Base-by-base conservation (phyloP, 2,888 invertebrate genomes). In the Lasioglossum calceatum region DNA sequence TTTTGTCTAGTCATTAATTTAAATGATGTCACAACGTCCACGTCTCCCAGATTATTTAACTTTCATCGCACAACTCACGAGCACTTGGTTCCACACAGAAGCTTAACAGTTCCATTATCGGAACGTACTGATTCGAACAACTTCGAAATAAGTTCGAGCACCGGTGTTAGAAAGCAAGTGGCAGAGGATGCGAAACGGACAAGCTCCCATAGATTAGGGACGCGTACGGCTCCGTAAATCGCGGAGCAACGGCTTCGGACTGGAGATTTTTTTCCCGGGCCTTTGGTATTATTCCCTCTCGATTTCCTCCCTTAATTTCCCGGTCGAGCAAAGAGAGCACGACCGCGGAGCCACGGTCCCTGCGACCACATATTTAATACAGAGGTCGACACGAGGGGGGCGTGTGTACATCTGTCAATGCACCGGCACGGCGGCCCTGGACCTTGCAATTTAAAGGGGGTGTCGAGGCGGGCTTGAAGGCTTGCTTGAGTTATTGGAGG, bases 341-440 rank as follows among this genome's bases (percentile, higher is more conserved):
- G 80, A 83, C 79, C 79, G 71, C 81, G 81, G 14, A 27, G 67
- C 32, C 32, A 76, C 82, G 78, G 70, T 39, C 71, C 75, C 70
- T 50, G 74, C 85, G 85, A 89, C 89, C 90, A 91, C 91, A 92
- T 92, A 93, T 94, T 94, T 94, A 94, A 94, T 94, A 94, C 92
- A 90, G 89, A 82, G 91, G 88, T 87, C 92, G 91, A 93, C 93
- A 91, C 93, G 89, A 92, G 92, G 89, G 92, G 84, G 93, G 94
- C 93, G 94, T 94, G 93, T 92, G 89, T 93, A 93, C 94, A 94
- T 94, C 94, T 94, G 94, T 93, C 94, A 93, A 92, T 92, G 91
- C 93, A 90, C 88, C 85, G 39, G 85, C 27, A 32, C 61, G 61
- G 16, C 61, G 61, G 61, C 70, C 82, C 91, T 89, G 86, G 90